A percentile compares a stretch with the other conserved stretches of the same genome.
phyloP scores from a whole-genome alignment of 1,140 invertebrate genomes.

The Muscidifurax raptorellus region DNA sequence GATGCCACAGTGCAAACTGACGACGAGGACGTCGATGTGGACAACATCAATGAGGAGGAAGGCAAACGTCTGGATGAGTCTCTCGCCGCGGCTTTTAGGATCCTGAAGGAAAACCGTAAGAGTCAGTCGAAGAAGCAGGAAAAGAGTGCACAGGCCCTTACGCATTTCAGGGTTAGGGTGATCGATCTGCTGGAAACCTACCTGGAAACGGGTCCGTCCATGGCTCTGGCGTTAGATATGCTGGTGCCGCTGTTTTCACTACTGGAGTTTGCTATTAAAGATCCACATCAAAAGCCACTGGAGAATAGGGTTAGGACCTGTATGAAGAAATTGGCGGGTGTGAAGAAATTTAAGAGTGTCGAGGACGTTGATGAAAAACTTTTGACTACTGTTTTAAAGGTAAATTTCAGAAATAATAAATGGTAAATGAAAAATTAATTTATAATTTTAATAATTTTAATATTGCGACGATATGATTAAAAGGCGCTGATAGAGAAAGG shows the following conservation, averaged over 20 bases:
- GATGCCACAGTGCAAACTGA: slow-evolving; percentile 77
- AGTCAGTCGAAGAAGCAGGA: slow-evolving; percentile 80
- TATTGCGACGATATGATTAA: not conserved
- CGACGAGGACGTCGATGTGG: slow-evolving; percentile 84
- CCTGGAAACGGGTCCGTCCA: slow-evolving; percentile 80
- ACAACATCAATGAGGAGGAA: slow-evolving; percentile 85
- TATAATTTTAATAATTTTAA: slow-evolving; percentile 5
- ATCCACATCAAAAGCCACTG: slow-evolving; percentile 81
- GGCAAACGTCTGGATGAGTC: slow-evolving; percentile 83
- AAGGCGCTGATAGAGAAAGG: slow-evolving; percentile 80
- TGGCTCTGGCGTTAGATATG: slow-evolving; percentile 81
- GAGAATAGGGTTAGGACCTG: slow-evolving; percentile 78
- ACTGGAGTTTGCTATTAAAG: slow-evolving; percentile 82
- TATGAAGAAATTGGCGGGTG: slow-evolving; percentile 78
- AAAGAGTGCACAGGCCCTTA: slow-evolving; percentile 80
- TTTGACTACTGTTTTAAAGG: slow-evolving; percentile 74
- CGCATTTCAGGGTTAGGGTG: slow-evolving; percentile 82
- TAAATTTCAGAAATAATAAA: slow-evolving; percentile 41
- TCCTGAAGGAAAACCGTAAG: slow-evolving; percentile 78
- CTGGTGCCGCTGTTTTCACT: slow-evolving; percentile 80
- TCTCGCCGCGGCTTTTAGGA: slow-evolving; percentile 82
- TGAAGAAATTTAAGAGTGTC: slow-evolving; percentile 79
- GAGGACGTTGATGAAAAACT: slow-evolving; percentile 77
- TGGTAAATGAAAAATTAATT: not conserved
- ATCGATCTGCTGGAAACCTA: slow-evolving; percentile 84